Conservation (phyloP, 1,140 invertebrate genomes). For the Trichonephila inaurata region DNA sequence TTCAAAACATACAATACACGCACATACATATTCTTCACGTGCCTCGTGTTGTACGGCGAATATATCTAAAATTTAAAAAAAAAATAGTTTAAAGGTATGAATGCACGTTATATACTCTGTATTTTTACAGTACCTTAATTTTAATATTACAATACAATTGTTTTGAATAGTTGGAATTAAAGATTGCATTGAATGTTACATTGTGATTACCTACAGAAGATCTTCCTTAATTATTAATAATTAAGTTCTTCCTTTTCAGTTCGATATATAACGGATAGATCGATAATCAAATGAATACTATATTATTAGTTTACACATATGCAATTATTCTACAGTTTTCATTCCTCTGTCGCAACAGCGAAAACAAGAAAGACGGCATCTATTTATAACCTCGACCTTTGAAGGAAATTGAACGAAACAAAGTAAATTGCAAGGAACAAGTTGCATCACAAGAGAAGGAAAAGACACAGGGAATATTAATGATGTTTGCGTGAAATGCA, state of each 20-base stretch:
- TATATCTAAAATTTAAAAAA: no score
- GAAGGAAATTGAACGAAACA: constrained; percentile 33
- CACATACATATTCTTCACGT: no score
- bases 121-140: no score
- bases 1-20: no score
- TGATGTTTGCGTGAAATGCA: constrained; percentile 48
- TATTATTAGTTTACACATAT: constrained; percentile 20
- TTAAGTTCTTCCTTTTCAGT: background rate
- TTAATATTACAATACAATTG: no score
- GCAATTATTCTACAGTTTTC: background rate
- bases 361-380: background rate
- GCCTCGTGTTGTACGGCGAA: no score
- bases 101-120: no score
- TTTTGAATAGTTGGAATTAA: no score
- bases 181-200: no score
- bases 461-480: constrained; percentile 20
- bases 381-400: background rate
- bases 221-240: background rate
- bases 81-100: no score
- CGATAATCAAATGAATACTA: background rate
- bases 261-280: background rate
- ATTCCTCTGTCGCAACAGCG: background rate
- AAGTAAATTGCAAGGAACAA: constrained; percentile 47
- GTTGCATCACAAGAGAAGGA: background rate
- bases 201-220: no score